These are phyloP conservation scores for Diplodus sargus DNA, from an alignment of 2,797 vertebrate species.

Conservation along the genomic window DNA sequence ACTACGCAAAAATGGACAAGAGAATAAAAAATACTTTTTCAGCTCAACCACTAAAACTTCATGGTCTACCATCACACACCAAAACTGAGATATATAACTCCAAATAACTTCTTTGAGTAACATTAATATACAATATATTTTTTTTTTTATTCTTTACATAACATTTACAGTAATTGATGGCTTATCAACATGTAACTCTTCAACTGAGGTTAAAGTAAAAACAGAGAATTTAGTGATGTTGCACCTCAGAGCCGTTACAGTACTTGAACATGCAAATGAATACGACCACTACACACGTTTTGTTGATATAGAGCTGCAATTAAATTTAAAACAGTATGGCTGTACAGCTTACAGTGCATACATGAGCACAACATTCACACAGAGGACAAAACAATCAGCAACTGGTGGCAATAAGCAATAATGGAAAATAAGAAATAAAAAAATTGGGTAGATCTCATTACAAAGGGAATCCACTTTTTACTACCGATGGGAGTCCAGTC, in stretches of 20 bases:
- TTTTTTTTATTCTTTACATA: background rate
- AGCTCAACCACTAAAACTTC: background rate
- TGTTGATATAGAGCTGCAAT: background rate
- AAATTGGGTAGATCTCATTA: background rate
- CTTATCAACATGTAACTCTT: background rate
- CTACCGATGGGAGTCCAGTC: background rate
- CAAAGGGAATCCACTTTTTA: background rate
- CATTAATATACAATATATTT: background rate
- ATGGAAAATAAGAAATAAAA: background rate
- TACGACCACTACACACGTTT: background rate
- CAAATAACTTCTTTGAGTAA: background rate
- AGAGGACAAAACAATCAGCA: background rate
- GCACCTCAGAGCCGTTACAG: no score
- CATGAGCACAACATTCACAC: conserved; percentile 1
- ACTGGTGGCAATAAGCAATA: background rate
- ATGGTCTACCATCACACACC: background rate
- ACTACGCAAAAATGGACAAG: background rate
- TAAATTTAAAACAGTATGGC: background rate
- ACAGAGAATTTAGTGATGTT: background rate
- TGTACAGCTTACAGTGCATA: background rate
- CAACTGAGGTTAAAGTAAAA: background rate
- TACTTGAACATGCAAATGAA: background rate
- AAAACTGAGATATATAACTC: background rate
- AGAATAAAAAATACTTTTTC: background rate
- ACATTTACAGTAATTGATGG: background rate